A percentile compares a stretch with the other conserved stretches of the same genome.
These are phyloP conservation scores for Neoarius graeffei DNA, from an alignment of 2,113 vertebrate genomes.

Conservation along the genomic window DNA sequence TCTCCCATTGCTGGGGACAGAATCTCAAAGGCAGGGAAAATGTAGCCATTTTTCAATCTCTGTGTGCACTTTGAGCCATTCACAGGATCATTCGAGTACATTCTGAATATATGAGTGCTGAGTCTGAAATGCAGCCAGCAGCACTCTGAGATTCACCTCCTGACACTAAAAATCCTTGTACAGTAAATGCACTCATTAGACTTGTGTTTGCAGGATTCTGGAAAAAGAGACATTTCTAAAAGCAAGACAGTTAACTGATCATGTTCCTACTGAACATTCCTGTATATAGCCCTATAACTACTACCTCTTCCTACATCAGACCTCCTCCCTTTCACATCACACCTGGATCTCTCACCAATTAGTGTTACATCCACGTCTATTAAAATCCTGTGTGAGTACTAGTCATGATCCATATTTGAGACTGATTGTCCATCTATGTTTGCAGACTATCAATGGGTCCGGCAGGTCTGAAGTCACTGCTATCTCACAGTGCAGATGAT, in stretches of 20 bases:
- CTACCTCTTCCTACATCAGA: constrained; percentile 1
- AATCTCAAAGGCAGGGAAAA: constrained; percentile 34
- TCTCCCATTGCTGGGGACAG: constrained; percentile 20
- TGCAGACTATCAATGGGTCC: constrained; percentile 8
- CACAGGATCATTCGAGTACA: constrained; percentile 30
- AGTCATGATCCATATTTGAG: constrained; percentile 25
- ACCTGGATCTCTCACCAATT: constrained; percentile 15
- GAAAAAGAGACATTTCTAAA: not conserved
- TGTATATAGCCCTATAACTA: not conserved
- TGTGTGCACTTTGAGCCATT: constrained; percentile 37
- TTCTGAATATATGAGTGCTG: constrained; percentile 23
- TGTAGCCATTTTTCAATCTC: constrained; percentile 36
- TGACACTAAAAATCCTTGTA: constrained; percentile 17
- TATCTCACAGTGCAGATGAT: constrained; percentile 58
- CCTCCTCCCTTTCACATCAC: not conserved
- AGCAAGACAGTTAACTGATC: not conserved
- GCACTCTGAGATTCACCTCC: constrained; percentile 18
- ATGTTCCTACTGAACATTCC: not conserved
- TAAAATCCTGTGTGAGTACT: constrained; percentile 15
- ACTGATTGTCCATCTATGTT: constrained; percentile 29
- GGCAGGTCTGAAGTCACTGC: constrained; percentile 16
- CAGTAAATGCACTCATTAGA: constrained; percentile 40
- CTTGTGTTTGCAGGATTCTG: not conserved
- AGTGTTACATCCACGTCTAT: constrained; percentile 24
- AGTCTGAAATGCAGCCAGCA: constrained; percentile 7